phyloP scores from a whole-genome alignment of 92 coral and sea anemone genomes.

The Plumapathes pennacea region DNA sequence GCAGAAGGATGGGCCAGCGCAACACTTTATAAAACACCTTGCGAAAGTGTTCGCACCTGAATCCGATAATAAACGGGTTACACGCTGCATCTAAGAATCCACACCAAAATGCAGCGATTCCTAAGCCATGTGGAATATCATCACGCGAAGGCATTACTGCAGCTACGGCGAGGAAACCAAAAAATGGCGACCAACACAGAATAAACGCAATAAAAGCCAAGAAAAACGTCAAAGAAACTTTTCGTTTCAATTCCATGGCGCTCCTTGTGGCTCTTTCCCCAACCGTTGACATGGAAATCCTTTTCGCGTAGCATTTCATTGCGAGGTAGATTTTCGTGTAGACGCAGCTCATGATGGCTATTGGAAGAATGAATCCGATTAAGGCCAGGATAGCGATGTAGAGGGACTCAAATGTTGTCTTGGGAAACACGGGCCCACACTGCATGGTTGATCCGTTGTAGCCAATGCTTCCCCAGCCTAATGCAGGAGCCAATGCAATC shows the following conservation, averaged over 20 bases:
- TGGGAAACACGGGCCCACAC: slow-evolving; percentile 78
- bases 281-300: slow-evolving; percentile 58
- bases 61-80: slow-evolving; percentile 79
- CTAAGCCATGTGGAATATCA: slow-evolving; percentile 70
- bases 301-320: slow-evolving; percentile 56
- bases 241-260: slow-evolving; percentile 44
- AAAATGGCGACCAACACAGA: slow-evolving; percentile 81
- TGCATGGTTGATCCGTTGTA: slow-evolving; percentile 75
- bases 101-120: slow-evolving; percentile 80
- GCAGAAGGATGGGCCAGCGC: too few relatives aligned
- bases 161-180: slow-evolving; percentile 64
- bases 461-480: slow-evolving; percentile 81
- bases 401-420: slow-evolving; percentile 38
- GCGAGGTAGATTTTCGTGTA: slow-evolving; percentile 56
- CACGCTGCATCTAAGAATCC: slow-evolving; percentile 76
- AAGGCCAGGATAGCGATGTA: slow-evolving; percentile 61
- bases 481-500: slow-evolving; percentile 64
- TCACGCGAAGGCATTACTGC: slow-evolving; percentile 47
- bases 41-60: slow-evolving; percentile 65
- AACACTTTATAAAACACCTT: slow-evolving; percentile 36
- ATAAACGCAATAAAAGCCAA: slow-evolving; percentile 72
- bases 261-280: slow-evolving; percentile 30
- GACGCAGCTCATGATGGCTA: slow-evolving; percentile 60
- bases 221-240: slow-evolving; percentile 71
- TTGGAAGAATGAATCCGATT: slow-evolving; percentile 61